Base-by-base conservation (phyloP, 1,140 invertebrate genomes). In the Drosophila pseudoananassae region DNA sequence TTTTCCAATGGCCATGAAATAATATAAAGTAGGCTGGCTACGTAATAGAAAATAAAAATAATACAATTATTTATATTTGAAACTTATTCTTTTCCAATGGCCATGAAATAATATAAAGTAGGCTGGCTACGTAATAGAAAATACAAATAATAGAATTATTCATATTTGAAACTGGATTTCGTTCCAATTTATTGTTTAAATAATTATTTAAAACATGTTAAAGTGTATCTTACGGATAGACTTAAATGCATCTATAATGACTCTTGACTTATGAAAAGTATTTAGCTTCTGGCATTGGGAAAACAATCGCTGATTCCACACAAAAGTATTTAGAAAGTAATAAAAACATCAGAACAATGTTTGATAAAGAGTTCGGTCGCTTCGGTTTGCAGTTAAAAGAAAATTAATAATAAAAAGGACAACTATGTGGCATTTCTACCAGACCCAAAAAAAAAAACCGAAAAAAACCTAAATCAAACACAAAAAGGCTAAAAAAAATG, bases 321-420 rank as follows among this genome's bases (percentile, higher is more conserved):
- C 15, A 47, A 68, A 87, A 87, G 83, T 83, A 88, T 87, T 87
- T 87, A 70, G 68, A 82, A 87, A 87, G 83, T 70, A 88, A 87
- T 87, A 88, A 87, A 87, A 82, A 78, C 80, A 84, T 84, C 68
- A 68, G 40, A 65, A 65, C 77, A 82, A 87, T 88, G 75, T 60
- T 80, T 69, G 59, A 77, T 66, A 85, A 85, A 85, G 75, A 61
- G 76, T 84, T 58, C 38, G 40, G 14, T 52, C 20, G 49, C 14
- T 36, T 60, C n/a, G 36, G 31, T 38, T 58, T 40, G 31, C 27
- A 45, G 46, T 55, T 43, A 59, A 64, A 84, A 70, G 66, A 66
- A 84, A 84, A 84, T 72, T 65, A 84, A 84, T 72, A 84, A 76
- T 54, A 57, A 85, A 85, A 87, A 72, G 70, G 83, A 82, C 83